Evolutionary conservation across 2,113 vertebrate genomes (phyloP).

Genomic region (Gobius niger): DNA sequence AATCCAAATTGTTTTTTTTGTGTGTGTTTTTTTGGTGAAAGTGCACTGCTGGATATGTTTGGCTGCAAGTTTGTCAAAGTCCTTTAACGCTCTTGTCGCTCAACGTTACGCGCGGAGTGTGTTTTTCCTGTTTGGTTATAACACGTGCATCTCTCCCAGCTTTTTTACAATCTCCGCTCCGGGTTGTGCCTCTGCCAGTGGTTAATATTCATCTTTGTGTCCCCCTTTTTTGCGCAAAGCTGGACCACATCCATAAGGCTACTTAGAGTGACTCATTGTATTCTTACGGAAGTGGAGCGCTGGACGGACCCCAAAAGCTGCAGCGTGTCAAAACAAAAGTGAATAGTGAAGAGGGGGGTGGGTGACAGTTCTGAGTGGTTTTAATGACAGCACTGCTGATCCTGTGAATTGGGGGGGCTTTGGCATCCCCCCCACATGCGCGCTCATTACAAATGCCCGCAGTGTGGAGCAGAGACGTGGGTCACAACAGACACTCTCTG

Average conservation of each 20-base stretch:
- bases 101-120: neutral
- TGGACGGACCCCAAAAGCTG: conserved; percentile 18
- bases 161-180: conserved; percentile 19
- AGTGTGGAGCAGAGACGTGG: conserved; percentile 53
- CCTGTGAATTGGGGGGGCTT: neutral
- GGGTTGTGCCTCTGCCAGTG: conserved; percentile 6
- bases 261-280: conserved; percentile 24
- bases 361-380: neutral
- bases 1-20: conserved; percentile 7
- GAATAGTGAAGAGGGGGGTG: conserved; percentile 15
- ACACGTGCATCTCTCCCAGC: conserved; percentile 43
- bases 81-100: neutral
- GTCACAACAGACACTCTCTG: conserved; percentile 18
- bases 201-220: neutral
- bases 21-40: conserved; percentile 20
- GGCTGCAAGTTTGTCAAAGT: conserved; percentile 51
- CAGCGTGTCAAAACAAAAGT: conserved; percentile 52
- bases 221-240: conserved; percentile 17
- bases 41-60: conserved; percentile 11
- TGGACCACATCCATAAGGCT: neutral
- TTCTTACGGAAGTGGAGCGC: neutral
- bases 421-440: conserved; percentile 31
- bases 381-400: neutral
- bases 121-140: conserved; percentile 3
- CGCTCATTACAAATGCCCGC: conserved; percentile 56